These are phyloP conservation scores for Hiodon tergisus DNA, from an alignment of 2,113 vertebrate genomes.

Conservation along the genomic window DNA sequence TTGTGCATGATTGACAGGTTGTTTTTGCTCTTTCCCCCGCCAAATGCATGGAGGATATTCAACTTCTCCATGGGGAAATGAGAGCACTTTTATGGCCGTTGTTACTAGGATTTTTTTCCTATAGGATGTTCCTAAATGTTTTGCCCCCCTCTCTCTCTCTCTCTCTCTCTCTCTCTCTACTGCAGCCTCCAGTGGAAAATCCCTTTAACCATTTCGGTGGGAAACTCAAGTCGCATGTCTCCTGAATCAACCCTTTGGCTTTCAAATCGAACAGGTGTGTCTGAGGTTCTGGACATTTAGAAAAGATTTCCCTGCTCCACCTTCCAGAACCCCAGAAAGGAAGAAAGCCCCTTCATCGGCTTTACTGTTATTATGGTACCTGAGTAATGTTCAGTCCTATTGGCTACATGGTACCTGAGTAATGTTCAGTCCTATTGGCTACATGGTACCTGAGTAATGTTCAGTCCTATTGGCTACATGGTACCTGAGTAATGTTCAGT, in stretches of 20 bases:
- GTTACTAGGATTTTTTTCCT: background rate
- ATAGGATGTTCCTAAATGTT: background rate
- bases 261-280: slow-evolving; percentile 78
- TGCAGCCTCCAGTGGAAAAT: slow-evolving; percentile 78
- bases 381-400: no score
- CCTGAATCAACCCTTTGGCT: slow-evolving; percentile 80
- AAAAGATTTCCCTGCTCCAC: background rate
- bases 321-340: background rate
- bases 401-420: no score
- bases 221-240: slow-evolving; percentile 77
- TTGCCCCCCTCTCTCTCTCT: background rate
- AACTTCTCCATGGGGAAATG: background rate
- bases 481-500: no score
- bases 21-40: background rate
- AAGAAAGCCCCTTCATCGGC: background rate
- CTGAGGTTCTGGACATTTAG: background rate
- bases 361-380: no score
- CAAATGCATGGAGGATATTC: background rate
- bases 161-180: slow-evolving; percentile 50
- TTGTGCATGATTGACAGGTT: background rate
- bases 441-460: no score
- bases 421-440: no score
- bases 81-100: background rate
- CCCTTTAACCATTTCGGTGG: slow-evolving; percentile 76
- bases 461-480: no score